phyloP scores from a whole-genome alignment of 1,140 invertebrate species.

The Eupristina koningsbergeri region DNA sequence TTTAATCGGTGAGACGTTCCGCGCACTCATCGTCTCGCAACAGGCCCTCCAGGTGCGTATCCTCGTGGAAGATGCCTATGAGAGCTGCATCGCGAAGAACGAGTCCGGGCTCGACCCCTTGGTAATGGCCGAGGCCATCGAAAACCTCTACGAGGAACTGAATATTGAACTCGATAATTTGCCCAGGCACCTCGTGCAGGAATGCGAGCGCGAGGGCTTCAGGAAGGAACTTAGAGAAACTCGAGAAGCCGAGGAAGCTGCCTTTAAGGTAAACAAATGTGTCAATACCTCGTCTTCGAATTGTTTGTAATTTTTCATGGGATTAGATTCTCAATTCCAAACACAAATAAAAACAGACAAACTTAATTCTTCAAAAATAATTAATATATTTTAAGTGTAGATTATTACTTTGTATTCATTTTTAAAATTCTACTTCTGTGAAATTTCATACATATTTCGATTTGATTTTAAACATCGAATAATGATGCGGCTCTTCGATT shows the following conservation, averaged over 20 bases:
- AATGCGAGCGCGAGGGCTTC: slow-evolving; percentile 76
- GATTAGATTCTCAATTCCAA: too few relatives aligned
- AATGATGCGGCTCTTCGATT: too few relatives aligned
- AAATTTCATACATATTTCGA: too few relatives aligned
- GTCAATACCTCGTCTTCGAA: neutral
- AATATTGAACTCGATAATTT: slow-evolving; percentile 76
- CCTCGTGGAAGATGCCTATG: slow-evolving; percentile 79
- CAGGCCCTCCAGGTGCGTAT: slow-evolving; percentile 76
- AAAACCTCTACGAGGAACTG: slow-evolving; percentile 76
- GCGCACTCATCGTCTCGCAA: slow-evolving; percentile 74
- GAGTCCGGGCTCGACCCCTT: slow-evolving; percentile 70
- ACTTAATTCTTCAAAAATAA: too few relatives aligned
- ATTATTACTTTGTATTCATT: too few relatives aligned
- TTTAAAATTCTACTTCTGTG: too few relatives aligned
- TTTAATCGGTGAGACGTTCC: slow-evolving; percentile 71
- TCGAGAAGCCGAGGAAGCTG: slow-evolving; percentile 76
- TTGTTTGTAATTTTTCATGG: neutral
- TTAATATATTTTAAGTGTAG: too few relatives aligned
- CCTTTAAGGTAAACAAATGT: slow-evolving; percentile 71
- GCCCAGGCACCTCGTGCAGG: slow-evolving; percentile 75
- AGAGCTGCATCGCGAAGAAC: slow-evolving; percentile 76
- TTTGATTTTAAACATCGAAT: too few relatives aligned
- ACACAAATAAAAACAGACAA: too few relatives aligned
- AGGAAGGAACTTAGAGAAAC: slow-evolving; percentile 75
- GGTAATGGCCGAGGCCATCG: slow-evolving; percentile 77